A percentile compares a stretch with the other conserved stretches of the same genome.
These are phyloP conservation scores for Acrobasis repandana DNA, from an alignment of 2,888 invertebrate species.

Conservation along the genomic window DNA sequence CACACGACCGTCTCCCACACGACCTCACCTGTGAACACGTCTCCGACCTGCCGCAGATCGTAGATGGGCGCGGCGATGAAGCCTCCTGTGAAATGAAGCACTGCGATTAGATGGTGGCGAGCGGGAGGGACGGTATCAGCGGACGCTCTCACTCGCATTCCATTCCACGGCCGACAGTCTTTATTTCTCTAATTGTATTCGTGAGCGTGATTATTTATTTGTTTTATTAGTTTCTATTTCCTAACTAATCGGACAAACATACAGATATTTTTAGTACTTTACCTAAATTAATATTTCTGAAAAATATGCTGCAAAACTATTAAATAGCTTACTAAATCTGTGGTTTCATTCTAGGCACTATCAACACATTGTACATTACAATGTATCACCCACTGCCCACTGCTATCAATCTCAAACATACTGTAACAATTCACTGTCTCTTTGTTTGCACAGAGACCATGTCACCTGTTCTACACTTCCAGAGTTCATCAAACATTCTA, in stretches of 20 bases:
- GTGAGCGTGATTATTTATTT: too few relatives aligned
- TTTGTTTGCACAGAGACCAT: background rate
- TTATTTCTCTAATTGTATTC: too few relatives aligned
- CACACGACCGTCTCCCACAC: too few relatives aligned
- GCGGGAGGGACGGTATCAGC: constrained; percentile 20
- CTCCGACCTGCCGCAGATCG: constrained; percentile 87
- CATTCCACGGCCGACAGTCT: constrained; percentile 18
- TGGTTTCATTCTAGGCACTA: too few relatives aligned
- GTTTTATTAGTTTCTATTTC: too few relatives aligned
- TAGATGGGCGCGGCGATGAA: constrained; percentile 87
- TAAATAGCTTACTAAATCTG: too few relatives aligned
- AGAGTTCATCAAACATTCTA: constrained; percentile 1
- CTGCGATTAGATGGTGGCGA: constrained; percentile 22
- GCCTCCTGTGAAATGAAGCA: constrained; percentile 30
- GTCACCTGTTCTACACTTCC: background rate
- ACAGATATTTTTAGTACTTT: too few relatives aligned
- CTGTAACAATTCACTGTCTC: background rate
- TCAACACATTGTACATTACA: too few relatives aligned
- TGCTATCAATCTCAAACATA: background rate
- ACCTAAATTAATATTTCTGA: too few relatives aligned
- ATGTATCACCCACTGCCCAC: background rate
- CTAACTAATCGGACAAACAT: too few relatives aligned
- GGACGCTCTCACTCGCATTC: constrained; percentile 27
- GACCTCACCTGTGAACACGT: constrained; percentile 33
- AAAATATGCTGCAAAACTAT: too few relatives aligned